Base-by-base conservation (phyloP, 2,888 invertebrate genomes). In the Drosophila peninsularis region DNA sequence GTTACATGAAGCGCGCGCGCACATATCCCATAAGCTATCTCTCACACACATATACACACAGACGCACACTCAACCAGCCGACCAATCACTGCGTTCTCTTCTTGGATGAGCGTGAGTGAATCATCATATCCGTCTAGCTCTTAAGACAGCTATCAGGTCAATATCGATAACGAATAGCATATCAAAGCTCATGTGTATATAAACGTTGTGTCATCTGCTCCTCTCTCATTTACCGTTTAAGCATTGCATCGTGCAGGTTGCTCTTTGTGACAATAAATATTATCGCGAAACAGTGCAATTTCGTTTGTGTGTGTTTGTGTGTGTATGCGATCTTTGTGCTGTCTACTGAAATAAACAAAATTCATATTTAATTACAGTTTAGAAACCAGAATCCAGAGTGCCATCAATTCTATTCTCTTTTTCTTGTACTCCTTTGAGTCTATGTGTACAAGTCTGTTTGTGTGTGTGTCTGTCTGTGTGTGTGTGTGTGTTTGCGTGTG, bases 301-400 rank as follows among this genome's bases (percentile, higher is more conserved):
- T 56, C 11, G 42, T 70, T 44, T 60, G 42, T 63, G 41, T 56
- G 27, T 17, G n/a, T 60, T 49, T 65, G 57, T 62, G 57, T 62
- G 52, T 66, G 60, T 69, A 42, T 62, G 58, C 47, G 60, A 37
- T 44, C 49, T 7, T 47, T 27, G 11, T 32, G 44, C 41, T 49
- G 44, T 47, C 19, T 62, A 62, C 37, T n/a, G 14, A 49, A 58
- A 19, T 4, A 30, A 34, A 54, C 44, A 21, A 19, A 36, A 67
- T 47, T 37, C 21, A 42, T 37, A 54, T 67, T 62, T 63, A 60
- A 63, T 71, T 76, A 45, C 62, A 58, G 62, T 67, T 61, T 39
- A 42, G 19, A 56, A 49, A 34, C 62, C 45, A 49, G 34, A 47
- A 62, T 41, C 61, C 30, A 52, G 50, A 55, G 61, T 60, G 57